These are phyloP conservation scores for Syngnathoides biaculeatus DNA, from an alignment of 2,113 vertebrate species.

Conservation along the genomic window DNA sequence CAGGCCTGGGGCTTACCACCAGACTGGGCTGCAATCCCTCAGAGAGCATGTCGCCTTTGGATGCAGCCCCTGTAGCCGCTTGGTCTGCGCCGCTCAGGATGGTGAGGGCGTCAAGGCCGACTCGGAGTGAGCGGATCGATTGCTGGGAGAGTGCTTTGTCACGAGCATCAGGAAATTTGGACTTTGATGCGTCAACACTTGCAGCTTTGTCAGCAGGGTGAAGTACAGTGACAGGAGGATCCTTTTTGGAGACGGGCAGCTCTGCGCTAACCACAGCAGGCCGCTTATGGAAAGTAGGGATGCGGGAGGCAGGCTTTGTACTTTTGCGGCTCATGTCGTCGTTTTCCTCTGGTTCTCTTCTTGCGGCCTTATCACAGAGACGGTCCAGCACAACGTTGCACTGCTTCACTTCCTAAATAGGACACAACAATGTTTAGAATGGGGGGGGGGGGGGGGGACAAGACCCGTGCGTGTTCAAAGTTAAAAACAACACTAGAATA, in stretches of 20 bases:
- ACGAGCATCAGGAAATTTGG: constrained; percentile 38
- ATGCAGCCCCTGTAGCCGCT: neutral
- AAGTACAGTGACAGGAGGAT: constrained; percentile 18
- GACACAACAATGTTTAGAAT: constrained; percentile 1
- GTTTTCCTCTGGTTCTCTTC: constrained; percentile 53
- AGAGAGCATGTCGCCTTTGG: constrained; percentile 6
- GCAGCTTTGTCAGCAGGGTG: constrained; percentile 37
- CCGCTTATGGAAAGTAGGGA: constrained; percentile 72
- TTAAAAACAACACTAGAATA: neutral
- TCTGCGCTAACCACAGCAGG: constrained; percentile 23
- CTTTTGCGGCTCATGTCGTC: constrained; percentile 64
- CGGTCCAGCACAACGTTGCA: constrained; percentile 60
- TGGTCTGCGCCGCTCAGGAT: constrained; percentile 16
- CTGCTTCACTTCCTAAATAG: constrained; percentile 44
- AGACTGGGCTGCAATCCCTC: constrained; percentile 9
- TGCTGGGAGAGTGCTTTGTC: constrained; percentile 33
- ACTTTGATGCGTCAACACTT: constrained; percentile 23
- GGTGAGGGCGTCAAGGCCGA: constrained; percentile 16
- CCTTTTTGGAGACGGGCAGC: constrained; percentile 33
- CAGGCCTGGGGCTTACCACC: constrained; percentile 44
- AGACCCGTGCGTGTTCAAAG: neutral
- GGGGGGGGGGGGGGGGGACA: neutral
- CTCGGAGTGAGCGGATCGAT: constrained; percentile 22
- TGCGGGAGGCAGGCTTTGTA: constrained; percentile 61
- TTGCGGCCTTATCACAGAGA: constrained; percentile 26